phyloP scores from a whole-genome alignment of 2,797 vertebrate species.

The Eupleurogrammus muticus region DNA sequence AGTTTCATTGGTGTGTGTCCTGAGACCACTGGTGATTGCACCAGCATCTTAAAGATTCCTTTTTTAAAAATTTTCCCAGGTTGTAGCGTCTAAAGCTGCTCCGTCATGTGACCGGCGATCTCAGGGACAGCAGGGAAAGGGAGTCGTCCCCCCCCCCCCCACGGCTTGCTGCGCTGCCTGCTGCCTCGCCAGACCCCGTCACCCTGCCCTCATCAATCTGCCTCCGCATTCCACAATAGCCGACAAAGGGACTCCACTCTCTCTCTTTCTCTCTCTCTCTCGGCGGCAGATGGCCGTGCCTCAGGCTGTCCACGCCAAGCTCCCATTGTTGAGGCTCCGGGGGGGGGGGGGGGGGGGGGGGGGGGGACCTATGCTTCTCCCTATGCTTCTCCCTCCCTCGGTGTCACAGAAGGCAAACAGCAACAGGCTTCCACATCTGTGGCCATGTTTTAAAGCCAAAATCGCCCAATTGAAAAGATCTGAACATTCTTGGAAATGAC shows the following conservation, averaged over 20 bases:
- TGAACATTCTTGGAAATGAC: constrained; percentile 3
- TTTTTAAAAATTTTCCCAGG: constrained; percentile 28
- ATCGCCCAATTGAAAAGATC: background rate
- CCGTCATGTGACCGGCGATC: constrained; percentile 37
- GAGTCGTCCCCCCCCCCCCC: constrained; percentile 56
- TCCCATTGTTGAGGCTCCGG: constrained; percentile 76
- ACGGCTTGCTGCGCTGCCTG: constrained; percentile 58
- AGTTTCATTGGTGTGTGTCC: background rate
- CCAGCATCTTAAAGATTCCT: constrained; percentile 29
- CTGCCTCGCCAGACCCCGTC: constrained; percentile 74
- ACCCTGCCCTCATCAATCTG: constrained; percentile 81
- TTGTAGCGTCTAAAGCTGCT: constrained; percentile 23
- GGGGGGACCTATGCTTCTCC: constrained; percentile 67
- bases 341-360: constrained; percentile 66
- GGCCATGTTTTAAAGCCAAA: constrained; percentile 24
- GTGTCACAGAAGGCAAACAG: constrained; percentile 52
- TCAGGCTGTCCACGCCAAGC: constrained; percentile 80
- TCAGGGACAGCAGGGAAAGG: constrained; percentile 55
- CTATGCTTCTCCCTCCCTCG: constrained; percentile 35
- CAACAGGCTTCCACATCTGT: constrained; percentile 27
- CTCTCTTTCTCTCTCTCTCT: constrained; percentile 75
- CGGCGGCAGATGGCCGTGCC: constrained; percentile 84
- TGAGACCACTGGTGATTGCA: constrained; percentile 5
- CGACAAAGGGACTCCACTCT: constrained; percentile 83
- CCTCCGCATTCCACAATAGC: constrained; percentile 83